Evolutionary conservation across 2,113 vertebrate species (phyloP), one percentile per base, ranked within the genome.

Genomic region (Oncorhynchus keta): DNA sequence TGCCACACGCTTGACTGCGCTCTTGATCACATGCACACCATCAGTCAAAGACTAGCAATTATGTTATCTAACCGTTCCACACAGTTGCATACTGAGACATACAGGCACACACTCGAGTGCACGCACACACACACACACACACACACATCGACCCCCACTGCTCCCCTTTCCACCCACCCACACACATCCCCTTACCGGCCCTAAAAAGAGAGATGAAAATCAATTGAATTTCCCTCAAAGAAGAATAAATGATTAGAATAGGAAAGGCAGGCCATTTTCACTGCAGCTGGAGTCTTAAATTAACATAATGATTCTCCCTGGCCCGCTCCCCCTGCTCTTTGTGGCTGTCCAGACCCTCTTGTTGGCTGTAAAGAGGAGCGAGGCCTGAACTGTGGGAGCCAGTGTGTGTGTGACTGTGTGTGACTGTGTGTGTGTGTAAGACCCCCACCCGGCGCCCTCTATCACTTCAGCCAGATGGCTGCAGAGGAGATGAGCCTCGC

Each of bases 301-400:
- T 20, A 39, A 14, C 59, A 69, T 73, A 72, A 75, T 70, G 64
- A 81, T 74, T 67, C 68, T 49, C 45, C 59, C 48, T 22, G 22
- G n/a, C 32, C 30, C 26, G 5, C 32, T 65, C 30, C 26, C 28
- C 13, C 20, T 65, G 61, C 22, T 49, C 64, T 32, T 75, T 75
- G 73, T 75, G 73, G 18, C 24, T 16, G 16, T 14, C 8, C 45
- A 30, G 45, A 14, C 64, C 64, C 28, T 11, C 48, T 67, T 30
- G 35, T 26, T 55, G 64, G 32, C 64, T 28, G 8, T 62, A 18
- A 22, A 20, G 72, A 35, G 30, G 22, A 28, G 8, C 20, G 2
- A 24, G 57, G 16, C 57, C 26, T 77, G 26, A 49, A 48, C 30
- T 48, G n/a, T n/a, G 14, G 22, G 11, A 18, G 61, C 24, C 11